Percentiles rank a stretch among this genome's conserved stretches.
Evolutionary conservation across 2,113 vertebrate species (phyloP).

Genomic region (Oncorhynchus gorbuscha): DNA sequence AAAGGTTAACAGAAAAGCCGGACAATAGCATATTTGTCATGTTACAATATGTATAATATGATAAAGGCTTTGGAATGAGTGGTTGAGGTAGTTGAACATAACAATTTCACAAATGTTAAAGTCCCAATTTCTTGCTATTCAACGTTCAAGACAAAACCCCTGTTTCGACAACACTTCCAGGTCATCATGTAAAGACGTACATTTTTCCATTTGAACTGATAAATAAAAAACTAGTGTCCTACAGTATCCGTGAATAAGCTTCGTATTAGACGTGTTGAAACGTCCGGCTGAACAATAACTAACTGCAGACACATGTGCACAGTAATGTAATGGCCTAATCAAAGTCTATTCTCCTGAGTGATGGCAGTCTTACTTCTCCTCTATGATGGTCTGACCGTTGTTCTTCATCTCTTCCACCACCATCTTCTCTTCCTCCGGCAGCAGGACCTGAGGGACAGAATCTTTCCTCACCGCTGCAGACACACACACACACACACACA

Average conservation of each 20-base stretch:
- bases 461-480: slow-evolving; percentile 85
- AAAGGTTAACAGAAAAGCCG: background rate
- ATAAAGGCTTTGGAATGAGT: background rate
- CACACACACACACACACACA: slow-evolving; percentile 13
- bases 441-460: slow-evolving; percentile 86
- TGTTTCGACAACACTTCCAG: background rate
- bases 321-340: background rate
- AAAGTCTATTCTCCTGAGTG: background rate
- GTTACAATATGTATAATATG: background rate
- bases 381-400: slow-evolving; percentile 89
- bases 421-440: slow-evolving; percentile 96
- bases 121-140: too few relatives aligned
- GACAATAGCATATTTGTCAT: background rate
- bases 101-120: too few relatives aligned
- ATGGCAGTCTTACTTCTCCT: slow-evolving; percentile 86
- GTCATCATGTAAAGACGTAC: background rate
- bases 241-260: background rate
- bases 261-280: background rate
- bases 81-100: background rate
- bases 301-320: background rate
- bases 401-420: slow-evolving; percentile 94
- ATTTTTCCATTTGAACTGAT: background rate
- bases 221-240: background rate
- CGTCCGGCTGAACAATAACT: background rate
- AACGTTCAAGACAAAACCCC: background rate